Evolutionary conservation across 2,888 invertebrate genomes (phyloP), one percentile per base, ranked within the genome.

Genomic region (Stenichneumon culpator): DNA sequence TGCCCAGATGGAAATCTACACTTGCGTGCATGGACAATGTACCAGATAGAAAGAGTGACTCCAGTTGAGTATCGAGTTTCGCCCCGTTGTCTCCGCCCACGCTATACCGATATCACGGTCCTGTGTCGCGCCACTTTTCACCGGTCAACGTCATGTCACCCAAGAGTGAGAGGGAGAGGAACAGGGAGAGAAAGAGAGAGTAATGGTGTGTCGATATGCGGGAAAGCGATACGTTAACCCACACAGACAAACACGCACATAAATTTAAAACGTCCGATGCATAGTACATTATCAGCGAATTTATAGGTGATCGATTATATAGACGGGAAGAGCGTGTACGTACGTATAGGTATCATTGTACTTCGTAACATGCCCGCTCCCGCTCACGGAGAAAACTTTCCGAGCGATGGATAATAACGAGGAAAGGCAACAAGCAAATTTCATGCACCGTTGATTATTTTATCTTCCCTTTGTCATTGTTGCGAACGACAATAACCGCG

Each of bases 71-170:
- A 83, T 83, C 69, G 79, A 75, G 74, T 83, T 83, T 83, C 74
- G 54, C 36, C 74, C 63, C 79, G 47, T 69, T 79, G 60, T 44
- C 19, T 50, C 11, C 22, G 39, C 69, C 63, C 69, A 44, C 68
- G 16, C 19, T 68, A 22, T 25, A 25, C 70, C 75, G 68, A 75
- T 75, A 79, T 79, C 75, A 47, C 65, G 47, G 39, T 25, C 32
- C 57, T 54, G 14, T 52, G 39, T 50, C 28, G 69, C 57, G 28
- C 67, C 32, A 70, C 69, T 79, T 74, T 83, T 79, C 75, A 54
- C 63, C 83, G 75, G 54, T 83, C 83, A 79, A 70, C 83, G 69
- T 75, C 65, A 74, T 74, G 74, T 69, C 69, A 75, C 65, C 47
- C 74, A 22, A 54, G 28, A 74, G 73, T 47, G 4, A 14, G 44